Base-by-base conservation (phyloP, 2,797 vertebrate genomes). In the Lithobates pipiens region DNA sequence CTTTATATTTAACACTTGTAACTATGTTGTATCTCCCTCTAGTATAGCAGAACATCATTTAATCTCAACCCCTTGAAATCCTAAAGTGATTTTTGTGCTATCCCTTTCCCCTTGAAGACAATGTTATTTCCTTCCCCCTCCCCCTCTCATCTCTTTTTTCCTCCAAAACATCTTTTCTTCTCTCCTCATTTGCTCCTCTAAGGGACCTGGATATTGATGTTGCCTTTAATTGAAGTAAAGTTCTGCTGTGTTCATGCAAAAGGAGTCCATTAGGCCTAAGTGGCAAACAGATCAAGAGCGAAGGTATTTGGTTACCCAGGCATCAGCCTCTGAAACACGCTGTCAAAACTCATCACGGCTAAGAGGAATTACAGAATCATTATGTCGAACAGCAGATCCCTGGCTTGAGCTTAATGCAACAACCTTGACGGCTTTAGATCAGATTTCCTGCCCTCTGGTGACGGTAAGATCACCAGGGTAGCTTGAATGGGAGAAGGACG, bases 321-420 rank as follows among this genome's bases (percentile, higher is more conserved):
- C 81, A 80, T 80, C 72, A 69, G 88, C 73, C 70, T 81, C 80
- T 68, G 54, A 88, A 80, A 84, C 72, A 61, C 57, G 77, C 84
- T 88, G 85, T 88, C 88, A 88, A 84, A 88, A 86, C 77, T 87
- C 84, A 88, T 86, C 85, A 77, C 65, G 21, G 77, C 81, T 77
- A 86, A 88, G 77, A 88, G 88, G 88, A 88, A 88, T 88, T 83
- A 88, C 88, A 81, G 42, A 84, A 86, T 86, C 81, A 86, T 88
- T 83, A 80, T 86, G 86, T 87, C 76, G 29, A 80, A 88, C 85
- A 86, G 84, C 70, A 72, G 65, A 84, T 72, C 67, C 68, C 68
- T 86, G 88, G 70, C 81, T 84, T 63, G 65, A 74, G 81, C 80
- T 81, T 88, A 86, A 86, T 86, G 85, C 77, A 83, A 63, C 65